Base-by-base conservation (phyloP, 2,888 invertebrate species). In the Ennomos quercinarius region DNA sequence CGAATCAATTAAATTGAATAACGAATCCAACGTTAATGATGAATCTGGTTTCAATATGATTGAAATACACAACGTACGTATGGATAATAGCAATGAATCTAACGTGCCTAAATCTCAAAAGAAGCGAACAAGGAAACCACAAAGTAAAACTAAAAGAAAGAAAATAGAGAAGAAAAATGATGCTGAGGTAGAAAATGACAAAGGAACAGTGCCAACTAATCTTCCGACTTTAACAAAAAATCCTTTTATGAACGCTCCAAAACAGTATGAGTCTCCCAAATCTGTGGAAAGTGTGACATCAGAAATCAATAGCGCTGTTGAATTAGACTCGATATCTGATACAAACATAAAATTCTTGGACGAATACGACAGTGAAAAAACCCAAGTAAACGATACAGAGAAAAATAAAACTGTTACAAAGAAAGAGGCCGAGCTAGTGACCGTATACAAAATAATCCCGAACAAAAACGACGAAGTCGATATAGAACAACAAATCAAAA, bases 311-410 rank as follows among this genome's bases (percentile, higher is more conserved):
- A 57, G 8, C 11, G 3, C 39, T 37, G 13, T 43, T 0, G 69
- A 67, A 51, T n/a, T 17, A 0, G 63, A 63, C 37, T 65, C 57
- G 9, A 49, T 65, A 17, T 67, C 67, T 0, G 69, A 67, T 36
- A 54, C 61, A 1, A 68, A 67, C 37, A 49, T 61, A 2, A 64
- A 65, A 39, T 65, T 53, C 8, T 47, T 58, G 6, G 66, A 52
- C 47, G 59, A 61, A 68, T 66, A 61, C 13, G 62, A 55, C 3
- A 60, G 57, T 11, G 11, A 10, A 8, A 49, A 45, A 49, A 39
- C 13, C n/a, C 27, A 41, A 0, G 10, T 3, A 10, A 12, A 43
- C 45, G 9, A 57, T 13, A n/a, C 13, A 35, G 10, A 39, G n/a
- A 39, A 51, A 43, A 47, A 51, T 8, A 35, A 10, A 38, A 1